Evolutionary conservation across 2,888 invertebrate species (phyloP), one percentile per base, ranked within the genome.

Genomic region (Tuta absoluta): DNA sequence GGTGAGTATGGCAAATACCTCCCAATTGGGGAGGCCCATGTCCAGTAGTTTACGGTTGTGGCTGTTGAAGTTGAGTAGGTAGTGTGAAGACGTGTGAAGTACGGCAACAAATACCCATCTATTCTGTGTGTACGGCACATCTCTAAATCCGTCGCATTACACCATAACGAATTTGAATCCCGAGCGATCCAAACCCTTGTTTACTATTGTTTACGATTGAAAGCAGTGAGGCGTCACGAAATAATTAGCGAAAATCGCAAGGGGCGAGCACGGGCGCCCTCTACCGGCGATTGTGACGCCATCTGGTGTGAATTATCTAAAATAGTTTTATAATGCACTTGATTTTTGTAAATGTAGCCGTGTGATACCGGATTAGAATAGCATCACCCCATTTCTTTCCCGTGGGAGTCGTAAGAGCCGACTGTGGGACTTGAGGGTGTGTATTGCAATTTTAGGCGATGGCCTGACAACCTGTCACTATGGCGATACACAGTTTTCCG

Each of bases 151-250:
- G 51, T 57, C 63, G 56, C 51, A 63, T 64, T 62, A 66, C 51
- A 64, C 64, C 66, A 62, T 57, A 45, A 28, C 66, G 65, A 64
- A 66, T 66, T 17, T 19, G 24, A 62, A 53, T 23, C 57, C 51
- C 53, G 62, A 33, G 41, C 53, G 61, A 61, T 62, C 53, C 49
- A 49, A 12, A 62, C 65, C 66, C 64, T 65, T 67, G 66, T 67
- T 67, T 67, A 70, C 73, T 72, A 78, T 82, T 81, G 83, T 84
- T 81, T 80, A 78, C 76, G 74, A 71, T 74, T 69, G 69, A 71
- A 77, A 71, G 75, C 77, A 75, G 77, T 75, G 81, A 76, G 73
- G 77, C 76, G 80, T 78, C 76, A 78, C 75, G 73, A 76, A 81
- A 83, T 81, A 81, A 84, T 84, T 82, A 82, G 81, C 77, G 75